Percentiles rank a stretch among this genome's conserved stretches.
These are phyloP conservation scores for Platypus cylindrus DNA, from an alignment of 2,888 invertebrate genomes.

Conservation along the genomic window DNA sequence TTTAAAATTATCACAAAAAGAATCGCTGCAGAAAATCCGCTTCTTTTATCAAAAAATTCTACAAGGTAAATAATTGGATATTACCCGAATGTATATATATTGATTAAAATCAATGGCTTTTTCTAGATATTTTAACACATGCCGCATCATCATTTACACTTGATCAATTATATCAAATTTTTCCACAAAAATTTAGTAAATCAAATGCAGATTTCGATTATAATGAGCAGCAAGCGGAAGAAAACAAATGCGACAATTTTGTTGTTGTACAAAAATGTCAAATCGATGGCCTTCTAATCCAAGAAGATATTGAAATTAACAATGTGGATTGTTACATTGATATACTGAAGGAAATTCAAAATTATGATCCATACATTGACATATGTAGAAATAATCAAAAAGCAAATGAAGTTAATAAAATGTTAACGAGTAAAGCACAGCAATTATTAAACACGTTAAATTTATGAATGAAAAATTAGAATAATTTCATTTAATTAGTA, in stretches of 20 bases:
- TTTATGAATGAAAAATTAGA: slow-evolving; percentile 22
- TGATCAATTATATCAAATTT: slow-evolving; percentile 34
- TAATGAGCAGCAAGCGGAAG: slow-evolving; percentile 11
- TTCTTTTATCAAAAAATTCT: slow-evolving; percentile 32
- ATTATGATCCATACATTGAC: slow-evolving; percentile 36
- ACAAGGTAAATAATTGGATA: slow-evolving; percentile 25
- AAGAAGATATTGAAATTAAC: slow-evolving; percentile 14
- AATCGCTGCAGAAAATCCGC: slow-evolving; percentile 27
- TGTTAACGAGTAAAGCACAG: slow-evolving; percentile 47
- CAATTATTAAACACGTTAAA: slow-evolving; percentile 38
- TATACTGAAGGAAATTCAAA: slow-evolving; percentile 32
- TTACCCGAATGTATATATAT: background rate
- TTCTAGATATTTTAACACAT: slow-evolving; percentile 35
- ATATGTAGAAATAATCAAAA: slow-evolving; percentile 45
- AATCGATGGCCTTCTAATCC: slow-evolving; percentile 5
- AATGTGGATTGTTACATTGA: slow-evolving; percentile 23
- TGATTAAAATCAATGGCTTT: background rate
- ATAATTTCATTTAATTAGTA: background rate
- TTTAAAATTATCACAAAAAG: slow-evolving; percentile 26
- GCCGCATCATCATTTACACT: slow-evolving; percentile 35
- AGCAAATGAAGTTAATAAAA: slow-evolving; percentile 45
- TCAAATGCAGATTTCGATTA: slow-evolving; percentile 12
- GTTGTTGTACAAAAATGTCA: slow-evolving; percentile 9
- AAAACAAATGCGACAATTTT: no score
- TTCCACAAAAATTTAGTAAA: slow-evolving; percentile 33